Evolutionary conservation across 2,888 invertebrate species (phyloP).

Genomic region (Axea sp.): DNA sequence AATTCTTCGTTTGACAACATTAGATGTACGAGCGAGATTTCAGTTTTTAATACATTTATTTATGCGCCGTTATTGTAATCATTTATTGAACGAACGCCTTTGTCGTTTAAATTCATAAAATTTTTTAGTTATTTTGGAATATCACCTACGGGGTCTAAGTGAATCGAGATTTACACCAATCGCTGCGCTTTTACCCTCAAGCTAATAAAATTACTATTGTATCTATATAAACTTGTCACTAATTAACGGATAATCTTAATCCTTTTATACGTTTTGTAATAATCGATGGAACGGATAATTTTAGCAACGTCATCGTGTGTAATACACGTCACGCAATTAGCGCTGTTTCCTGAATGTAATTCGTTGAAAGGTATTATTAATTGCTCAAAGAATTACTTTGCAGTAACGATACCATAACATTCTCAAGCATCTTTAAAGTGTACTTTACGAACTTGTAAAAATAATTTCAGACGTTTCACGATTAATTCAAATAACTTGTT

Average conservation of each 20-base stretch:
- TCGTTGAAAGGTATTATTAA: conserved; percentile 50
- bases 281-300: conserved; percentile 74
- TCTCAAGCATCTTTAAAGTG: neutral
- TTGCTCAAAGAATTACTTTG: conserved; percentile 28
- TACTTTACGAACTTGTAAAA: neutral
- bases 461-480: neutral
- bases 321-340: conserved; percentile 16
- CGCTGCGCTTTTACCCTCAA: conserved; percentile 67
- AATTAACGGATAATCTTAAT: conserved; percentile 71
- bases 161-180: conserved; percentile 62
- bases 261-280: conserved; percentile 61
- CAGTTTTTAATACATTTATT: conserved; percentile 12
- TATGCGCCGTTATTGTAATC: conserved; percentile 9
- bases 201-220: conserved; percentile 66
- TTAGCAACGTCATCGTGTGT: conserved; percentile 64
- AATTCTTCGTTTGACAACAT: conserved; percentile 18
- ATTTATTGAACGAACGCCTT: conserved; percentile 20
- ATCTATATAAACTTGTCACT: conserved; percentile 68
- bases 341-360: conserved; percentile 45
- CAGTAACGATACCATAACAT: conserved; percentile 1
- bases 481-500: too few relatives aligned
- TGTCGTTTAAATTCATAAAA: conserved; percentile 10
- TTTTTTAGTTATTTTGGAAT: conserved; percentile 11
- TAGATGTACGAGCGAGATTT: conserved; percentile 17
- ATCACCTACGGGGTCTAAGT: conserved; percentile 52